Percentiles rank a stretch among this genome's conserved stretches.
Conservation (phyloP, 2,797 vertebrate genomes). For the Danio tinwini region DNA sequence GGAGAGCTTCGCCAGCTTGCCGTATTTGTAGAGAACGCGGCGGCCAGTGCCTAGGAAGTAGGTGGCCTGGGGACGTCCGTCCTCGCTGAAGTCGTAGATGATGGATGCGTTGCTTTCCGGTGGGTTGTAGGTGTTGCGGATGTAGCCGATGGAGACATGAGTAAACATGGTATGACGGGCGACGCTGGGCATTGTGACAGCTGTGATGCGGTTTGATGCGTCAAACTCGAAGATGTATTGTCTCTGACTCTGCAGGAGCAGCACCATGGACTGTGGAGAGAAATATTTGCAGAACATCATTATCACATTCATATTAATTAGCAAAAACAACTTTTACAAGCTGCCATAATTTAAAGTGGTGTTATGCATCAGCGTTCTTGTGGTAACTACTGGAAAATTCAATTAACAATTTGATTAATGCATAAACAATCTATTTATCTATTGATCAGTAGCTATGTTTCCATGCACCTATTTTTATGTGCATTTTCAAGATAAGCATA, state of each 20-base stretch:
- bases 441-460: no score
- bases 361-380: not conserved
- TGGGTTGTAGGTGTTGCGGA: conserved; percentile 96
- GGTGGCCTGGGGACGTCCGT: conserved; percentile 90
- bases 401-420: no score
- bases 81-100: conserved; percentile 96
- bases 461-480: no score
- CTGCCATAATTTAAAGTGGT: conserved; percentile 22
- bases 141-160: conserved; percentile 95
- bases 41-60: conserved; percentile 93
- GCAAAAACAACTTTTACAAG: conserved; percentile 27
- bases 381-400: not conserved
- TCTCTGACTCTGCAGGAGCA: conserved; percentile 96
- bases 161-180: conserved; percentile 98
- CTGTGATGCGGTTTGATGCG: conserved; percentile 88
- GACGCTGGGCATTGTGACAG: conserved; percentile 98
- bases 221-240: conserved; percentile 99
- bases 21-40: conserved; percentile 97
- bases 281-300: conserved; percentile 28
- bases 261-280: conserved; percentile 90
- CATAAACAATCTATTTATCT: no score
- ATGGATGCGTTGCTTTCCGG: conserved; percentile 97
- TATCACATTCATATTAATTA: conserved; percentile 33
- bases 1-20: conserved; percentile 93
- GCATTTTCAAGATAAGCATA: no score